Evolutionary conservation across 2,113 vertebrate species (phyloP), one percentile per base, ranked within the genome.

Genomic region (Cercocebus atys): DNA sequence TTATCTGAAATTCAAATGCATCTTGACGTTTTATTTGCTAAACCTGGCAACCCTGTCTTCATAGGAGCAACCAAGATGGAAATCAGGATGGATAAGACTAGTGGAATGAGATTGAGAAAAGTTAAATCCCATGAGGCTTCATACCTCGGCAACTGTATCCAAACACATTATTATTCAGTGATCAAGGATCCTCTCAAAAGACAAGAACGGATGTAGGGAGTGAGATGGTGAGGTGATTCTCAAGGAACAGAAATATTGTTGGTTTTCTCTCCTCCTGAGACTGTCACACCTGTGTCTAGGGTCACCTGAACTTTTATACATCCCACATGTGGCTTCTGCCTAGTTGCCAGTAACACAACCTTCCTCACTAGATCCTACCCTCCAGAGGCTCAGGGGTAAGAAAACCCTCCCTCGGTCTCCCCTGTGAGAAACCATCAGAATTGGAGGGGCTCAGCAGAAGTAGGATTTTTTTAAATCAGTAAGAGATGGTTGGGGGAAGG

Each of bases 171-270:
- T 66, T 92, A 88, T 92, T 90, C 45, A 8, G 32, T 64, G 59
- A 93, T 95, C 66, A 43, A 72, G 61, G 20, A 84, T 79, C 52
- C n/a, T 86, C 80, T 93, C 68, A 22, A 83, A 93, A 90, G 57
- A 83, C 47, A 90, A 95, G 32, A 50, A 82, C 13, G 3, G 88
- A 55, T 72, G 84, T 82, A 68, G 1, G 52, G 40, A 96, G 95
- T 64, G 93, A 94, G 86, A 66, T 52, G 16, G 32, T 20, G 76
- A 68, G 47, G 79, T 57, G 79, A 75, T 10, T 90, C 83, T 94
- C 80, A 55, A 76, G 66, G 84, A 32, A 61, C 18, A 66, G 14
- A 64, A 86, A 47, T 2, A 2, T 30, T 0, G 38, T 82, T 89
- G 59, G 18, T 30, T 52, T 80, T 23, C 45, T 4, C 27, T 17